Percentiles rank a stretch among this genome's conserved stretches.
Conservation (phyloP, 2,113 vertebrate genomes). For the Leptosomus discolor region DNA sequence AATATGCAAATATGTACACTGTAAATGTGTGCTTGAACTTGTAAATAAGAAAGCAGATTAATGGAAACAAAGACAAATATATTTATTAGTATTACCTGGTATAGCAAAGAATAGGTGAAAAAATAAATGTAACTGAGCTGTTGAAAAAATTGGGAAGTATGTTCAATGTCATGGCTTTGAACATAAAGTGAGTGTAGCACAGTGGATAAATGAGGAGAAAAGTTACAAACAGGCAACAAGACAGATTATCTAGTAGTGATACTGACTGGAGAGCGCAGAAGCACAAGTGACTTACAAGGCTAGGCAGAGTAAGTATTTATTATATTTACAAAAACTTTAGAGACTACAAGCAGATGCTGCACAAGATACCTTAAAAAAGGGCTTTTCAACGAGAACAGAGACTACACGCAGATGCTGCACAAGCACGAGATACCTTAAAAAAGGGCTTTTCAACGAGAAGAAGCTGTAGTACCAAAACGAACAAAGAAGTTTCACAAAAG, state of each 20-base stretch:
- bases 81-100: not conserved
- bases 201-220: not conserved
- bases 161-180: not conserved
- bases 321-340: not conserved
- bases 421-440: not conserved
- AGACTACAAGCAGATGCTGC: not conserved
- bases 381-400: not conserved
- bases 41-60: not conserved
- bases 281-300: not conserved
- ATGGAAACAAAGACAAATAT: not conserved
- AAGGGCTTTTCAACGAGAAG: not conserved
- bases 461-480: not conserved
- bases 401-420: not conserved
- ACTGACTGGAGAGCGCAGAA: fast-evolving
- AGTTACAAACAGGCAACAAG: not conserved
- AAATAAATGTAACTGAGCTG: not conserved
- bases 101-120: not conserved
- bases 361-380: not conserved
- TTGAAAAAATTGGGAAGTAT: not conserved
- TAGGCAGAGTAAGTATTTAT: not conserved
- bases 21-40: not conserved
- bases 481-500: not conserved
- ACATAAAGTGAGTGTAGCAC: not conserved
- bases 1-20: fast-evolving
- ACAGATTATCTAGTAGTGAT: not conserved